Base-by-base conservation (phyloP, 2,888 invertebrate species). In the Sphecodes monilicornis region DNA sequence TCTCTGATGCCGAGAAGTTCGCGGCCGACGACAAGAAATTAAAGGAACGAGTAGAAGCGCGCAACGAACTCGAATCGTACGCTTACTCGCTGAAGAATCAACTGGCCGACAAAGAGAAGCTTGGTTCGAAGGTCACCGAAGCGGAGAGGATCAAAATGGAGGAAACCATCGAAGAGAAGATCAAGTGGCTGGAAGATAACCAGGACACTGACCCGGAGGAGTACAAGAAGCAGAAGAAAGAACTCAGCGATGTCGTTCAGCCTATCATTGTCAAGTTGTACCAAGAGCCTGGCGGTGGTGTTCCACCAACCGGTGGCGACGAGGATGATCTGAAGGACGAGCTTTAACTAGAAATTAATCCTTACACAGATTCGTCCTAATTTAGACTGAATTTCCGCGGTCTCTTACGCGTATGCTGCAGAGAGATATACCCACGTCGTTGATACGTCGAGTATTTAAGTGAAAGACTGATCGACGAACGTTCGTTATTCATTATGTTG, bases 71-170 rank as follows among this genome's bases (percentile, higher is more conserved):
- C 78, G 99, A 99, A 95, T 98, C 98, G 81, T 99, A 99, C 92
- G 98, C 99, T 0, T 99, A 99, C 95, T 98, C 99, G 4, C 96
- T 99, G 85, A 99, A 99, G 96, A 99, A 99, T 95, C 99, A 99
- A 95, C 96, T 99, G 46, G 96, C 96, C 80, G 99, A 99, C 94
- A 99, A 99, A 95, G 99, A 99, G 91, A 99, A 99, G 95, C 97
- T 99, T 81, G 99, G 99, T 60, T 97, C 98, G 76, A 99, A 99
- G 95, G 95, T 96, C 68, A 97, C 97, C 82, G 98, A 97, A 39
- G 97, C 98, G 0, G 99, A 99, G 91, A 99, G 99, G 95, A 95
- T 97, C 10, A 99, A 98, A 93, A 98, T 99, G 97, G 98, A 99
- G 94, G 97, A 97, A 91, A 98, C 98, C n/a, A 98, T 99, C 89